Base-by-base conservation (phyloP, 2,113 vertebrate species). In the Pagrus major region DNA sequence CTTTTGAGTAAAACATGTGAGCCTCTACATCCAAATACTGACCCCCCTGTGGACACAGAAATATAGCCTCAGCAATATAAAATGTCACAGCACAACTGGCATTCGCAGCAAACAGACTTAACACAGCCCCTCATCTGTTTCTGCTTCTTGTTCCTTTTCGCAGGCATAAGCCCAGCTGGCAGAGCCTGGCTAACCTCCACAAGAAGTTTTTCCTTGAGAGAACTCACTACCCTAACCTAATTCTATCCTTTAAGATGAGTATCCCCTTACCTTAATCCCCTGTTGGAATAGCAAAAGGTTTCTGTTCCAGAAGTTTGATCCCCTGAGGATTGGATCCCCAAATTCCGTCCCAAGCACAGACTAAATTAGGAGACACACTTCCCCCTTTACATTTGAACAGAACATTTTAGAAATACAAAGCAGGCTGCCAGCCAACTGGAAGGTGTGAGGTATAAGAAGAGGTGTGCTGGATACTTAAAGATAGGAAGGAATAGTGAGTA, bases 181-280 rank as follows among this genome's bases (percentile, higher is more conserved):
- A 47, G 55, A 74, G 41, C 60, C 27, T 31, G 35, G 31, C 69
- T 86, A 69, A 88, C 83, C 78, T 86, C 83, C 74, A 87, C 37
- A n/a, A 49, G 59, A 86, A 77, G 72, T 84, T 90, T n/a, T 90
- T 90, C 67, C 66, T 59, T 42, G 33, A 70, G 81, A 86, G 80
- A 78, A 77, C 87, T 88, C 61, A 12, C 69, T n/a, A 33, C 41
- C 37, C 74, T 91, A 92, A 93, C 90, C 91, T 88, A 83, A 90
- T 89, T 94, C 90, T 90, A 88, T 92, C 89, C 76, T 90, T 92
- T 89, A 90, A 91, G 80, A 91, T 83, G 86, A 91, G 87, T 75
- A 76, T 83, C 79, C 83, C 71, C 76, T 86, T 78, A 80, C 85
- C 85, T 85, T 78, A 89, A 89, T 90, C 91, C 87, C 89, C 83